A percentile compares a stretch with the other conserved stretches of the same genome.
Conservation (phyloP, 2,797 vertebrate genomes). For the Ciconia nigra region DNA sequence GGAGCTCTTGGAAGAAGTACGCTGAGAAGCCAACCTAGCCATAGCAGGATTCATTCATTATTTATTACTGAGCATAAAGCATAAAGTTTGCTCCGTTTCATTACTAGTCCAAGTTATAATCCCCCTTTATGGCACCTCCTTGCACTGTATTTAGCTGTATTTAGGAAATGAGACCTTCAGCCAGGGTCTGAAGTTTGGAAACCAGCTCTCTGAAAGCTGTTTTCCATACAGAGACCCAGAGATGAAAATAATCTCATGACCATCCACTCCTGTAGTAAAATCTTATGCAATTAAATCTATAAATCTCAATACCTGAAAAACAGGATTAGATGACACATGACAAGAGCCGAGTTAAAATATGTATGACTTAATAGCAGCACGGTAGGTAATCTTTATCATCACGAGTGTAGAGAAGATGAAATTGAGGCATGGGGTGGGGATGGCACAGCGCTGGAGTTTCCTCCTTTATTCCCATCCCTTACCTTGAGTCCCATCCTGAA, state of each 20-base stretch:
- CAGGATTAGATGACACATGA: slow-evolving; percentile 57
- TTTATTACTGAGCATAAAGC: not conserved
- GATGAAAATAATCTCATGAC: slow-evolving; percentile 36
- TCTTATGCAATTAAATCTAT: slow-evolving; percentile 4
- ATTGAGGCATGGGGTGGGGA: not conserved
- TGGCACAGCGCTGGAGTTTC: not conserved
- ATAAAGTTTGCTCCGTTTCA: not conserved
- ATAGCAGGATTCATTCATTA: not conserved
- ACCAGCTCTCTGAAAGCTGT: not conserved
- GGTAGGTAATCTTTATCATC: not conserved
- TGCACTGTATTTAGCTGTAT: not conserved
- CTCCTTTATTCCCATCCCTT: not conserved
- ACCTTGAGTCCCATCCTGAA: not conserved
- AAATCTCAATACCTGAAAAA: slow-evolving; percentile 62
- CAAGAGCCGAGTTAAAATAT: not conserved
- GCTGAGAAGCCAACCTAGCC: not conserved
- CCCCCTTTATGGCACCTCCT: not conserved
- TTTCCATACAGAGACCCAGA: not conserved
- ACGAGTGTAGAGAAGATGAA: not conserved
- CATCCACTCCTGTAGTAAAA: slow-evolving; percentile 47
- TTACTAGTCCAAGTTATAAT: not conserved
- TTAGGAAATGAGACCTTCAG: not conserved
- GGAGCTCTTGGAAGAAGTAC: not conserved
- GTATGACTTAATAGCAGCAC: not conserved
- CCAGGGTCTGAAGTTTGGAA: not conserved